Evolutionary conservation across 2,797 vertebrate species (phyloP).

Genomic region (Lutjanus campechanus): DNA sequence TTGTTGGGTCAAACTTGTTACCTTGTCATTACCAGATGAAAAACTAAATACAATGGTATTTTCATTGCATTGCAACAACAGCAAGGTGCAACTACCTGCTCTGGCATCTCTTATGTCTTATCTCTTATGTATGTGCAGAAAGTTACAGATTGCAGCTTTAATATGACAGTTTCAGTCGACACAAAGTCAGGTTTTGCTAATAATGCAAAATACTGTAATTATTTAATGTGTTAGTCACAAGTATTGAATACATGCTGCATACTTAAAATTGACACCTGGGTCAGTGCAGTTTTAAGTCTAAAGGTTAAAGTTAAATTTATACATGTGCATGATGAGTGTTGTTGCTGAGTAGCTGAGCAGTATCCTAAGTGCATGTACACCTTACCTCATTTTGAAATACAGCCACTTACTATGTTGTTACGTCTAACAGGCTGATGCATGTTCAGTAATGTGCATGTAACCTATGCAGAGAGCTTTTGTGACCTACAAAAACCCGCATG

Average conservation of each 20-base stretch:
- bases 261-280: slow-evolving; percentile 2
- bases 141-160: neutral
- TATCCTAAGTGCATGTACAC: neutral
- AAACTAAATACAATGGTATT: neutral
- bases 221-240: slow-evolving; percentile 7
- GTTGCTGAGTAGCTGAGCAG: neutral
- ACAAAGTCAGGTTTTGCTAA: neutral
- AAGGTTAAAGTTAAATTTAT: slow-evolving; percentile 8
- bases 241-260: slow-evolving; percentile 5
- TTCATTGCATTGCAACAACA: neutral
- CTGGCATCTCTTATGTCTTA: neutral
- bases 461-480: neutral
- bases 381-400: slow-evolving; percentile 1
- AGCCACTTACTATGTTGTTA: slow-evolving; percentile 2
- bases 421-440: slow-evolving; percentile 16
- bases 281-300: neutral
- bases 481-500: slow-evolving; percentile 7
- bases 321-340: neutral
- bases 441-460: slow-evolving; percentile 17
- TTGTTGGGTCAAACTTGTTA: neutral
- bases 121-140: neutral
- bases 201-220: neutral
- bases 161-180: neutral
- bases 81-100: neutral
- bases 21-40: neutral